phyloP scores from a whole-genome alignment of 2,113 vertebrate species.

The Tenebrosternarchus preto region DNA sequence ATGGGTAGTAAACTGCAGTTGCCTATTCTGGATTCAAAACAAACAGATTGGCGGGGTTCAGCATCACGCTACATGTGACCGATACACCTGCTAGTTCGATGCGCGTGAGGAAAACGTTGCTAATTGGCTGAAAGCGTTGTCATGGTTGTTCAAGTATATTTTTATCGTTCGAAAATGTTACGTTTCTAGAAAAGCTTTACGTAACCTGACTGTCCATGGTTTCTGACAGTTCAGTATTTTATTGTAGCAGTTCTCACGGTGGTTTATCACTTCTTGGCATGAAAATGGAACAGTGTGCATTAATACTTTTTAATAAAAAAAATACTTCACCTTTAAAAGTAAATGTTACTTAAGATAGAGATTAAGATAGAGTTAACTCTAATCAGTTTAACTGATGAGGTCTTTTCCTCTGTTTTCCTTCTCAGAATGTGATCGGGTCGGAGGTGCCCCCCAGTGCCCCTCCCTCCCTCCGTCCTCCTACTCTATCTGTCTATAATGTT shows the following conservation, averaged over 20 bases:
- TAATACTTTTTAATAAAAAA: too few species aligned
- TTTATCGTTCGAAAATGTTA: too few species aligned
- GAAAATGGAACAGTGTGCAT: too few species aligned
- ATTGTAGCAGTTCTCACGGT: too few species aligned
- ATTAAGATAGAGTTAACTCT: too few species aligned
- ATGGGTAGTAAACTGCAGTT: too few species aligned
- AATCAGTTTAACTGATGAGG: background rate
- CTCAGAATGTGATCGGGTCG: conserved; percentile 75
- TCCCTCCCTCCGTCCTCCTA: conserved; percentile 51
- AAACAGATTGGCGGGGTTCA: conserved; percentile 15
- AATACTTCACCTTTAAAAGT: too few species aligned
- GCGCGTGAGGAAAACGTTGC: background rate
- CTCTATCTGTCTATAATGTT: conserved; percentile 86
- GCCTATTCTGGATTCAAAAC: background rate
- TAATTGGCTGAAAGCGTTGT: background rate
- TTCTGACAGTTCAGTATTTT: too few species aligned
- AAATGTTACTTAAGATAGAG: too few species aligned
- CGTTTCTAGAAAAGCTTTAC: too few species aligned
- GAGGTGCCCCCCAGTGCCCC: conserved; percentile 58
- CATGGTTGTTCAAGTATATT: background rate
- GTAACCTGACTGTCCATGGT: too few species aligned
- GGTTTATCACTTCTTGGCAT: too few species aligned
- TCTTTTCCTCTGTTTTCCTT: conserved; percentile 48
- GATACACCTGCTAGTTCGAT: conserved; percentile 7
- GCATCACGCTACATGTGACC: background rate